Evolutionary conservation across 2,888 invertebrate species (phyloP).

Genomic region (Actias luna): DNA sequence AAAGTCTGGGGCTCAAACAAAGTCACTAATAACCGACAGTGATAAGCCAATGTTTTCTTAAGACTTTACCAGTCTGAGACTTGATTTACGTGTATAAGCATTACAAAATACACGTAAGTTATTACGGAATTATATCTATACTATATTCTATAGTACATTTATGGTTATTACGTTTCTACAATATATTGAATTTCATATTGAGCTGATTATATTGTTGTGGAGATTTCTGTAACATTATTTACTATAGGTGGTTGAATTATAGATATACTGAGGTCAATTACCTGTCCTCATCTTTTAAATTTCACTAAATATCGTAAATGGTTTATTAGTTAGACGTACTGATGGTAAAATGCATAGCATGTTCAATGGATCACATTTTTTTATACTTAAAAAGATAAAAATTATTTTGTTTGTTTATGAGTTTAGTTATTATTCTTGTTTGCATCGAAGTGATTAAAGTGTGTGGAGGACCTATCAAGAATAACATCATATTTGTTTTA

Average conservation of each 20-base stretch:
- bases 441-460: no score
- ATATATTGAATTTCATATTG: not conserved
- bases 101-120: not conserved
- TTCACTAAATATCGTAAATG: not conserved
- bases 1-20: not conserved
- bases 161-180: not conserved
- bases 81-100: not conserved
- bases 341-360: no score
- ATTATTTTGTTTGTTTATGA: no score
- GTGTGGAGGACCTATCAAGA: no score
- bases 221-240: no score
- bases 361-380: no score
- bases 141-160: not conserved
- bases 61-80: not conserved
- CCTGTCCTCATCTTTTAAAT: not conserved
- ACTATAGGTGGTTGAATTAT: no score
- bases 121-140: not conserved
- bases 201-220: not conserved
- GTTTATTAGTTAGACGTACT: no score
- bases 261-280: not conserved
- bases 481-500: no score
- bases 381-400: no score
- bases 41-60: conserved; percentile 6
- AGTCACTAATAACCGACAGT: not conserved
- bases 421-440: no score